Percentiles rank a stretch among this genome's conserved stretches.
Evolutionary conservation across 2,888 invertebrate species (phyloP).

Genomic region (Syritta pipiens): DNA sequence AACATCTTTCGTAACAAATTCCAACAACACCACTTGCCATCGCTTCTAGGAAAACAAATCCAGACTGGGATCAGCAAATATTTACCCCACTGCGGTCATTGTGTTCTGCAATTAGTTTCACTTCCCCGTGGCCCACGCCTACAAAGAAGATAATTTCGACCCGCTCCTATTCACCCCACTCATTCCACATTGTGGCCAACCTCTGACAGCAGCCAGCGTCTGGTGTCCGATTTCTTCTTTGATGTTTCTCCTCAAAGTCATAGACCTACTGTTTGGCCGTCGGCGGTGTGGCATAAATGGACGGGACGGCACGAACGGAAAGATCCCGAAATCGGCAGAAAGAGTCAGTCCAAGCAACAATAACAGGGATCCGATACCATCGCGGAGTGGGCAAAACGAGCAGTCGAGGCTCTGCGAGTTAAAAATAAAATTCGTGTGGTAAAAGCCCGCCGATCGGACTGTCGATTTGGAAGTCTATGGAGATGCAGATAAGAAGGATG

Average conservation of each 20-base stretch:
- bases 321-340: conserved; percentile 17
- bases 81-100: too few species aligned
- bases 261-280: conserved; percentile 30
- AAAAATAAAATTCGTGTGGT: conserved; percentile 42
- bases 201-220: neutral
- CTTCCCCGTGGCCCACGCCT: too few species aligned
- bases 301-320: conserved; percentile 8
- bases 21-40: too few species aligned
- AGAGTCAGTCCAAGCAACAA: conserved; percentile 18
- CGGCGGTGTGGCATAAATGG: conserved; percentile 11
- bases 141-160: too few species aligned
- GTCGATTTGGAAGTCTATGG: conserved; percentile 44
- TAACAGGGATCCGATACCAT: conserved; percentile 46
- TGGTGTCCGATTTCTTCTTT: neutral
- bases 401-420: conserved; percentile 34
- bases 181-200: neutral
- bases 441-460: conserved; percentile 1
- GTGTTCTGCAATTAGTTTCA: too few species aligned
- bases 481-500: conserved; percentile 57
- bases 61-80: too few species aligned
- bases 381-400: conserved; percentile 38
- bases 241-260: neutral
- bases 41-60: too few species aligned
- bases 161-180: too few species aligned
- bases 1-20: too few species aligned